Percentiles rank a stretch among this genome's conserved stretches.
Evolutionary conservation across 2,113 vertebrate genomes (phyloP).

Genomic region (Synchiropus splendidus): DNA sequence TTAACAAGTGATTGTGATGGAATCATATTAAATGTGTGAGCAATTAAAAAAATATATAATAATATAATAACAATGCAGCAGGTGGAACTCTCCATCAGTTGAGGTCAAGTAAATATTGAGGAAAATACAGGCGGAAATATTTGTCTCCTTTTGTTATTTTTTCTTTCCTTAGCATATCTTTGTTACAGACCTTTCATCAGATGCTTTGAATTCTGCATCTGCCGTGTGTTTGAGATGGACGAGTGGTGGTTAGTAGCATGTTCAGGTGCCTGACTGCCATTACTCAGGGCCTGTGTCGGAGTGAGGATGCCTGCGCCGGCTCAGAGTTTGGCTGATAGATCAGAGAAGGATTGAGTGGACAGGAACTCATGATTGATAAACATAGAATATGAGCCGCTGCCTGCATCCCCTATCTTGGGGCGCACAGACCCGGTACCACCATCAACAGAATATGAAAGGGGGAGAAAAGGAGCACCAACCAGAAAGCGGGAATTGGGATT

Average conservation of each 20-base stretch:
- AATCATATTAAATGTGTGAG: too few relatives aligned
- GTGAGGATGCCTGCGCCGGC: conserved; percentile 16
- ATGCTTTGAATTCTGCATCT: conserved; percentile 15
- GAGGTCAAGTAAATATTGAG: too few relatives aligned
- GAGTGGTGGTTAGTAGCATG: conserved; percentile 22
- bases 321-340: conserved; percentile 84
- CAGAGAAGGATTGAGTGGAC: conserved; percentile 99
- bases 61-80: too few relatives aligned
- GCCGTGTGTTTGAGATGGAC: conserved; percentile 27
- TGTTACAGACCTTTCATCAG: background rate
- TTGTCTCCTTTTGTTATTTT: too few relatives aligned
- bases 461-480: conserved; percentile 13
- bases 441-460: conserved; percentile 65
- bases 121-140: too few relatives aligned
- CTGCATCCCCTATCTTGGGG: conserved; percentile 27
- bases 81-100: too few relatives aligned
- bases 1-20: too few relatives aligned
- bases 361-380: conserved; percentile 97
- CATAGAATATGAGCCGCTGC: conserved; percentile 86
- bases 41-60: too few relatives aligned
- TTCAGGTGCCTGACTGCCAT: conserved; percentile 41
- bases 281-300: conserved; percentile 27
- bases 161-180: too few relatives aligned
- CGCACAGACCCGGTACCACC: conserved; percentile 54
- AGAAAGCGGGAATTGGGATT: conserved; percentile 10